Evolutionary conservation across 2,797 vertebrate species (phyloP).

Genomic region (Gastrophryne carolinensis): DNA sequence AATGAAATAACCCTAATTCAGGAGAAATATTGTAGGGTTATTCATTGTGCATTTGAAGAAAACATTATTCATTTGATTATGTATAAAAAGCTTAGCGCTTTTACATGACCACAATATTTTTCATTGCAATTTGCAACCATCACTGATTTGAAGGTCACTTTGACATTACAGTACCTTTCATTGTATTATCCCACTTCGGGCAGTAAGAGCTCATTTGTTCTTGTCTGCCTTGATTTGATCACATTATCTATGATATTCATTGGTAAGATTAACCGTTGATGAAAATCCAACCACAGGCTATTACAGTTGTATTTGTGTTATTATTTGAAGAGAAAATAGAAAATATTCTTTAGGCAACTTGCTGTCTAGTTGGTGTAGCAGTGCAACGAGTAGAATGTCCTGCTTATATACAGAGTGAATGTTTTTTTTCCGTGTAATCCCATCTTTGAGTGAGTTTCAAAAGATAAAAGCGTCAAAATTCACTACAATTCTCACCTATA

Average conservation of each 20-base stretch:
- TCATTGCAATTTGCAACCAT: conserved; percentile 22
- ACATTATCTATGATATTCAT: conserved; percentile 56
- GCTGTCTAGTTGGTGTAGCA: no score
- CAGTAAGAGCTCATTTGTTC: conserved; percentile 63
- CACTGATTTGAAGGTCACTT: conserved; percentile 39
- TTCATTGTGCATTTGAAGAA: no score
- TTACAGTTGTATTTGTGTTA: conserved; percentile 53
- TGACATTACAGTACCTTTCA: conserved; percentile 44
- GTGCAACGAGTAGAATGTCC: no score
- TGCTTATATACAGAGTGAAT: no score
- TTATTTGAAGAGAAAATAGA: background rate
- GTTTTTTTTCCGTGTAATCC: no score
- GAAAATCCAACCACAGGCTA: conserved; percentile 63
- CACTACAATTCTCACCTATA: no score
- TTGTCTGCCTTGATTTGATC: conserved; percentile 64
- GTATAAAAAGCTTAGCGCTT: background rate
- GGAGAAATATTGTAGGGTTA: no score
- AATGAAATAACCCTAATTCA: no score
- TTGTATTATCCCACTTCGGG: conserved; percentile 53
- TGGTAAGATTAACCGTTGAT: conserved; percentile 67
- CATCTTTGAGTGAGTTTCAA: no score
- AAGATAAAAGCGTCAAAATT: no score
- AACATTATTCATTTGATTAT: background rate
- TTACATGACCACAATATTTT: background rate
- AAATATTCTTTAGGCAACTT: background rate